Conservation (phyloP, 2,113 vertebrate species). For the Peromyscus polionotus region DNA sequence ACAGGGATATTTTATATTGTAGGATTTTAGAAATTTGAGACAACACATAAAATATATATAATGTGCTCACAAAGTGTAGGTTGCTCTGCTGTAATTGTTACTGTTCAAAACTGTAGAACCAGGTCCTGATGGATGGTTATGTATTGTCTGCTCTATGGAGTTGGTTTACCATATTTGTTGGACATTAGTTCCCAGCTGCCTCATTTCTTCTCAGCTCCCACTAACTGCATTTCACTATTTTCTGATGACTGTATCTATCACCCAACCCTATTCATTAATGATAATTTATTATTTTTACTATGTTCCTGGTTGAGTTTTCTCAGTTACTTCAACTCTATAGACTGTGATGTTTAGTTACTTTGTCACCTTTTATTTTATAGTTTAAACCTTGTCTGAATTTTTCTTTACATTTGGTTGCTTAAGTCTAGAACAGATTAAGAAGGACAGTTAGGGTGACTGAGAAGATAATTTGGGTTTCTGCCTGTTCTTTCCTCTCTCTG, state of each 20-base stretch:
- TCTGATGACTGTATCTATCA: not conserved
- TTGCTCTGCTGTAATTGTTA: not conserved
- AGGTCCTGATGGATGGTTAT: not conserved
- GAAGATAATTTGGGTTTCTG: not conserved
- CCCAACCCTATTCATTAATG: not conserved
- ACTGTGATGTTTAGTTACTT: constrained; percentile 27
- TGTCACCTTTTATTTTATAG: not conserved
- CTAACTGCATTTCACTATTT: not conserved
- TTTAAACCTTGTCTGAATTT: constrained; percentile 17
- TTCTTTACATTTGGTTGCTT: constrained; percentile 33
- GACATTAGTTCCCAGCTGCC: not conserved
- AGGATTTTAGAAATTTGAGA: not conserved
- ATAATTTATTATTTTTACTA: constrained; percentile 14
- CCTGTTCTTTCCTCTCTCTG: not conserved
- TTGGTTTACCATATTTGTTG: not conserved
- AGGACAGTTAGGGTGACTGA: not conserved
- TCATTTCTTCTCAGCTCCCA: not conserved
- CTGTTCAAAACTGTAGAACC: not conserved
- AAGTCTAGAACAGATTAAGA: not conserved
- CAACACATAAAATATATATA: not conserved
- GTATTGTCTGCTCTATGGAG: not conserved
- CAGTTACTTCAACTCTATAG: constrained; percentile 22
- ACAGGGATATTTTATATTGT: not conserved
- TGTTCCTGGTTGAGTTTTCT: not conserved
- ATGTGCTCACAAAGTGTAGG: constrained; percentile 29